Evolutionary conservation across 2,113 vertebrate genomes (phyloP).

Genomic region (Paraplagusia blochii): DNA sequence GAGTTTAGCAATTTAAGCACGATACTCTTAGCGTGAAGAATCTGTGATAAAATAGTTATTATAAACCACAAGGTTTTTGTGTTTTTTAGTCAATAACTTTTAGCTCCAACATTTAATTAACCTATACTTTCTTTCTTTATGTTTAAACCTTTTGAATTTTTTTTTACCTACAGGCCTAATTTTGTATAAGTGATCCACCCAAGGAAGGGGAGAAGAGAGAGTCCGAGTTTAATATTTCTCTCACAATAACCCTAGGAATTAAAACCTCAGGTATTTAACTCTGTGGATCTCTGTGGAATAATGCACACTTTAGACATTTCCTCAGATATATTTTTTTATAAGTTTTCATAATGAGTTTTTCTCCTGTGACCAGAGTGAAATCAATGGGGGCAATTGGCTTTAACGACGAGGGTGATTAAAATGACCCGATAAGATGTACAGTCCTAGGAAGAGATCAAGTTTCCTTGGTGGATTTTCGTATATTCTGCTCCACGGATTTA

Average conservation of each 20-base stretch:
- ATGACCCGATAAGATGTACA: slow-evolving; percentile 9
- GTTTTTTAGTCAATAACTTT: no score
- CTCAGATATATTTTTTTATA: background rate
- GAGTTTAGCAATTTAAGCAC: no score
- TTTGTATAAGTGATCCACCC: slow-evolving; percentile 53
- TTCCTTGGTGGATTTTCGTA: slow-evolving; percentile 6
- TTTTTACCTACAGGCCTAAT: slow-evolving; percentile 39
- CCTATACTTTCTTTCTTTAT: no score
- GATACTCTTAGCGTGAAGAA: no score
- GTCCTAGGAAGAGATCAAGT: slow-evolving; percentile 6
- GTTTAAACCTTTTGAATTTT: background rate
- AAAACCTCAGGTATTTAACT: slow-evolving; percentile 55
- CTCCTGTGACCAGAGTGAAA: slow-evolving; percentile 23
- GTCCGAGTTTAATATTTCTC: slow-evolving; percentile 66
- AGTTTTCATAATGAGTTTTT: slow-evolving; percentile 29
- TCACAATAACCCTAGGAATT: slow-evolving; percentile 63
- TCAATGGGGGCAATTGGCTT: slow-evolving; percentile 29
- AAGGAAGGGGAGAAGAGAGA: slow-evolving; percentile 41
- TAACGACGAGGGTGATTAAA: slow-evolving; percentile 22
- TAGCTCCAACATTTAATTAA: no score
- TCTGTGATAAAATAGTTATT: no score
- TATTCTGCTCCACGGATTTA: background rate
- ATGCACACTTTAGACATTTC: slow-evolving; percentile 39
- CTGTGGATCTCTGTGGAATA: slow-evolving; percentile 42
- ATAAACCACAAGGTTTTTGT: no score